Percentiles rank a stretch among this genome's conserved stretches.
Conservation (phyloP, 2,888 invertebrate genomes). For the Nymphalis polychloros region DNA sequence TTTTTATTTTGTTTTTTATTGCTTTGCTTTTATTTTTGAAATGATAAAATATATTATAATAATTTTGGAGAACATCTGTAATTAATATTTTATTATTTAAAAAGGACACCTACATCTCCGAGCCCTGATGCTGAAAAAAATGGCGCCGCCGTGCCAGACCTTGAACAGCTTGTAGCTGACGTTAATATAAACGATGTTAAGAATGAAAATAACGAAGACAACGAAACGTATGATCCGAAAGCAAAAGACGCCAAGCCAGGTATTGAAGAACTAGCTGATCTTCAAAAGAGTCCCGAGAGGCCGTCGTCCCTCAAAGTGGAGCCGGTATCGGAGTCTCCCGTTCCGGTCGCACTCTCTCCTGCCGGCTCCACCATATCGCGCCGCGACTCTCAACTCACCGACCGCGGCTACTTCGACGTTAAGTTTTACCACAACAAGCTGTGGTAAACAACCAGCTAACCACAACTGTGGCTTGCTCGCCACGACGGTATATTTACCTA, state of each 20-base stretch:
- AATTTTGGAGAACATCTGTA: too few species aligned
- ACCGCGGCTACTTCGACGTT: conserved; percentile 86
- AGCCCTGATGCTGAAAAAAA: conserved; percentile 19
- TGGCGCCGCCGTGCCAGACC: not conserved
- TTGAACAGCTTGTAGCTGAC: not conserved
- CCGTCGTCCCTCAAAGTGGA: conserved; percentile 48
- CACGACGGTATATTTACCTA: not conserved
- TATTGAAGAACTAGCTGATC: conserved; percentile 28
- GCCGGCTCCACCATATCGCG: conserved; percentile 47
- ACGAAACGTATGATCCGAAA: conserved; percentile 18
- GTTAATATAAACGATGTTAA: not conserved
- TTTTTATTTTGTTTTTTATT: conserved; percentile 11
- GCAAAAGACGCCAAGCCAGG: conserved; percentile 15
- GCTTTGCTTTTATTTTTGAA: not conserved
- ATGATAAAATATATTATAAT: not conserved
- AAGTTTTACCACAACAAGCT: conserved; percentile 90
- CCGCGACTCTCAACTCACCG: conserved; percentile 77
- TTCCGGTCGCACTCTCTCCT: conserved; percentile 39
- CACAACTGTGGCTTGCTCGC: not conserved
- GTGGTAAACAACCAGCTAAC: conserved; percentile 78
- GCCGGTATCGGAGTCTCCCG: conserved; percentile 33
- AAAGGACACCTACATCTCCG: conserved; percentile 15
- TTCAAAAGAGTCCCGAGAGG: conserved; percentile 43
- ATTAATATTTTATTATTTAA: not conserved
- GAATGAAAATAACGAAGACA: conserved; percentile 4